Percentiles rank a stretch among this genome's conserved stretches.
These are phyloP conservation scores for Trachurus trachurus DNA, from an alignment of 2,797 vertebrate species.

Conservation along the genomic window DNA sequence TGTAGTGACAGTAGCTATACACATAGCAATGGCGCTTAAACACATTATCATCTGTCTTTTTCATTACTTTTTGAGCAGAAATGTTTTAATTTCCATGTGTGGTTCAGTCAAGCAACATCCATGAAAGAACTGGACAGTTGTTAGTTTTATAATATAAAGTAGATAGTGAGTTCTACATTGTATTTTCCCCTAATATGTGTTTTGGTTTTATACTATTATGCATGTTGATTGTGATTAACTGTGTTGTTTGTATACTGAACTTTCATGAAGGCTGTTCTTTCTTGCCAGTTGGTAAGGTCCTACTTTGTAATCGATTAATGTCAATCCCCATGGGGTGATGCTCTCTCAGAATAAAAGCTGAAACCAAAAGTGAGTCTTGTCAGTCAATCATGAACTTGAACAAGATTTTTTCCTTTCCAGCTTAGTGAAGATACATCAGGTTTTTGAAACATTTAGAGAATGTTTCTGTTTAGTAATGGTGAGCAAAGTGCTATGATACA, in stretches of 20 bases:
- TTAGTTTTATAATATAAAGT: slow-evolving; percentile 31
- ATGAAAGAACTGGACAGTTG: slow-evolving; percentile 28
- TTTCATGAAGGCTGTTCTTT: slow-evolving; percentile 70
- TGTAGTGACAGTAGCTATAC: background rate
- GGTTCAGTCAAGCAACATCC: background rate
- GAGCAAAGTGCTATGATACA: background rate
- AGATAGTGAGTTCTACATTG: slow-evolving; percentile 32
- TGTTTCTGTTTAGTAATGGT: background rate
- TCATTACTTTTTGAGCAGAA: slow-evolving; percentile 17
- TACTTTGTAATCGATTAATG: slow-evolving; percentile 68
- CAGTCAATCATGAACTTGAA: background rate
- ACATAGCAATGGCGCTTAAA: slow-evolving; percentile 8
- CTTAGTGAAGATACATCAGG: background rate
- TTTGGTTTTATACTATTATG: slow-evolving; percentile 72
- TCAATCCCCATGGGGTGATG: slow-evolving; percentile 74
- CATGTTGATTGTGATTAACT: slow-evolving; percentile 64
- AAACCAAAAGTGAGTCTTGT: slow-evolving; percentile 42
- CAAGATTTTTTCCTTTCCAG: too few relatives aligned
- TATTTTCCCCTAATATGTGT: slow-evolving; percentile 50
- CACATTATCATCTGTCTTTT: slow-evolving; percentile 30
- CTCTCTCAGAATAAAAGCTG: slow-evolving; percentile 78
- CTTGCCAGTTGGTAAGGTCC: slow-evolving; percentile 67
- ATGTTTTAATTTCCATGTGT: slow-evolving; percentile 18
- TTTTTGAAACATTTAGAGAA: background rate
- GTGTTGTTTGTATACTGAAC: slow-evolving; percentile 65